Conservation (phyloP, 2,888 invertebrate genomes). For the Tipula helvola region DNA sequence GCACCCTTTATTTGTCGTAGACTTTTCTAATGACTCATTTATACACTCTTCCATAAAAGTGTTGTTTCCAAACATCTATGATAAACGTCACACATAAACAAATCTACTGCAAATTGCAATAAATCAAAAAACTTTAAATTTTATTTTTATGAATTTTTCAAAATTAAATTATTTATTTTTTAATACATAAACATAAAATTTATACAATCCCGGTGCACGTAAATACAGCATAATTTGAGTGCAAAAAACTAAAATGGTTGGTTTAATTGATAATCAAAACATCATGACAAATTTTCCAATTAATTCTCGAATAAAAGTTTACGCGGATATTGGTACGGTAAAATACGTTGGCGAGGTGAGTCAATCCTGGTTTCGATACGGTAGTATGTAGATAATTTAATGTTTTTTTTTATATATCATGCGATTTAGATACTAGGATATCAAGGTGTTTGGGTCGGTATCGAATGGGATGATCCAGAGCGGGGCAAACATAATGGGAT, state of each 20-base stretch:
- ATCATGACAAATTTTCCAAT: conserved; percentile 23
- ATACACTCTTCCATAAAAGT: not conserved
- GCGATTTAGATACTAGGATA: conserved; percentile 46
- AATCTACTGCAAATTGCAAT: not conserved
- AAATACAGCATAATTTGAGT: not conserved
- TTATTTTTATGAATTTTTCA: not conserved
- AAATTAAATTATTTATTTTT: not conserved
- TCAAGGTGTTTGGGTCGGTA: conserved; percentile 72
- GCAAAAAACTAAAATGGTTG: conserved; percentile 10
- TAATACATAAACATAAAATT: not conserved
- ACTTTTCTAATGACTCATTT: not conserved
- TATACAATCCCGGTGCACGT: not conserved
- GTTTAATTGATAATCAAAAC: conserved; percentile 4
- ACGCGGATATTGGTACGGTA: conserved; percentile 44
- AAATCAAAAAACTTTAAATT: not conserved
- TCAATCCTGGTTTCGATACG: conserved; percentile 20
- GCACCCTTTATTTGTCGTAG: too few species aligned
- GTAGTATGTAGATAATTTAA: not conserved
- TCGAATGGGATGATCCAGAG: conserved; percentile 89
- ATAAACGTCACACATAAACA: not conserved
- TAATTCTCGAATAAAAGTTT: conserved; percentile 30
- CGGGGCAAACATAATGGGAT: conserved; percentile 90
- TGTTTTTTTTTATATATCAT: not conserved
- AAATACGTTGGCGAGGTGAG: conserved; percentile 59
- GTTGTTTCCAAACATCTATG: not conserved